phyloP scores from a whole-genome alignment of 2,797 vertebrate species.

The Sebastes aleutianus region DNA sequence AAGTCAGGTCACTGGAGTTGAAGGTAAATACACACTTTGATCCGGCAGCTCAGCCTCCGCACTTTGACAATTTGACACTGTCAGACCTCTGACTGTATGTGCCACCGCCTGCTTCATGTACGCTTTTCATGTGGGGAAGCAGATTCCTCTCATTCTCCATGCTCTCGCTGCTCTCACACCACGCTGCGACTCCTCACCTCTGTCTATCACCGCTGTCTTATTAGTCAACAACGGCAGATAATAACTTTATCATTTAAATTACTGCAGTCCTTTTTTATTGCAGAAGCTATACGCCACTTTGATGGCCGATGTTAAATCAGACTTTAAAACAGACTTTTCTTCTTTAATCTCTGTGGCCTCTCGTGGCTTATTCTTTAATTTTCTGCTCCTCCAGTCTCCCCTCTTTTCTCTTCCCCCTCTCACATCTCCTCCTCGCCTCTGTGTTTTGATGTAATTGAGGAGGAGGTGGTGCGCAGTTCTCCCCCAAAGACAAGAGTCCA shows the following conservation, averaged over 20 bases:
- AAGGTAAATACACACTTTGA: slow-evolving; percentile 71
- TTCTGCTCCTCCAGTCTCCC: slow-evolving; percentile 57
- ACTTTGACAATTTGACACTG: slow-evolving; percentile 59
- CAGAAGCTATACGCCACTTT: slow-evolving; percentile 28
- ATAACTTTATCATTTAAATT: not conserved
- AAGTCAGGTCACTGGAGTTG: slow-evolving; percentile 48
- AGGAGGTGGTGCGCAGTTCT: slow-evolving; percentile 19
- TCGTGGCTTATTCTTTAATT: slow-evolving; percentile 57
- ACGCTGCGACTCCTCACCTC: not conserved
- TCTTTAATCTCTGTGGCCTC: slow-evolving; percentile 37
- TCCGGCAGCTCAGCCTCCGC: slow-evolving; percentile 48
- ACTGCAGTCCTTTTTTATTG: slow-evolving; percentile 28
- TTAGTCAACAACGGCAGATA: not conserved
- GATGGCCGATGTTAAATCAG: slow-evolving; percentile 39
- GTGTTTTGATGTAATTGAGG: slow-evolving; percentile 66
- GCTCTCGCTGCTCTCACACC: slow-evolving; percentile 1
- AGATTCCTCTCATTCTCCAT: slow-evolving; percentile 37
- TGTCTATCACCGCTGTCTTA: not conserved
- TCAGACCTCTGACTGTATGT: slow-evolving; percentile 29
- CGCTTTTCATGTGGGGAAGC: slow-evolving; percentile 40
- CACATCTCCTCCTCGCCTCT: slow-evolving; percentile 11
- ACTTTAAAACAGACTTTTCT: slow-evolving; percentile 44
- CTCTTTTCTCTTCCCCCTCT: not conserved
- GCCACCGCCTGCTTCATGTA: slow-evolving; percentile 11
- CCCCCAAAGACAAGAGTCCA: slow-evolving; percentile 45